Conservation (phyloP, 2,797 vertebrate genomes). For the Enteromius paludinosus region DNA sequence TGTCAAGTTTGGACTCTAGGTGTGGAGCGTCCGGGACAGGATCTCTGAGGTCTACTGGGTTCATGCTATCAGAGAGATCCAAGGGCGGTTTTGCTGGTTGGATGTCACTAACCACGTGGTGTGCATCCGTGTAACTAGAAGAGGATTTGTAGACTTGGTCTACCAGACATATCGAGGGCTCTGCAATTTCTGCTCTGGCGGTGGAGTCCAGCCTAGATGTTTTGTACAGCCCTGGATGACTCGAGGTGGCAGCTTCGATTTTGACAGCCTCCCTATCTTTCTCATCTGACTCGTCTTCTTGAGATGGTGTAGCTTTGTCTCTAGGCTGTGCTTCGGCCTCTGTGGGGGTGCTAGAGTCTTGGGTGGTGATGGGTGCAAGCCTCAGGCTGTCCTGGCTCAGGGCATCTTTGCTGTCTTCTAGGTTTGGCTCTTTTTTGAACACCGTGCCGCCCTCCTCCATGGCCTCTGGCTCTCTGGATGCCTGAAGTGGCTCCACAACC, state of each 20-base stretch:
- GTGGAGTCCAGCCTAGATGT: constrained; percentile 68
- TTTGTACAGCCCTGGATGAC: constrained; percentile 74
- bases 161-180: constrained; percentile 64
- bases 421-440: constrained; percentile 81
- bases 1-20: constrained; percentile 26
- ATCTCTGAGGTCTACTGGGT: constrained; percentile 63
- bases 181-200: constrained; percentile 64
- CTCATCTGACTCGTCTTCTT: constrained; percentile 62
- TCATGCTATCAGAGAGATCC: constrained; percentile 10
- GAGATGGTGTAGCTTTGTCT: constrained; percentile 55
- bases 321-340: constrained; percentile 22
- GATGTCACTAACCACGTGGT: constrained; percentile 41
- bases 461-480: constrained; percentile 67
- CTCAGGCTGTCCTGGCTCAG: constrained; percentile 69
- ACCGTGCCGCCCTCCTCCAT: constrained; percentile 74
- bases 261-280: constrained; percentile 72
- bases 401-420: constrained; percentile 73
- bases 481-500: constrained; percentile 73
- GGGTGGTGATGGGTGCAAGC: constrained; percentile 56
- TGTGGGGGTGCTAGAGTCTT: constrained; percentile 53
- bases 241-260: constrained; percentile 65
- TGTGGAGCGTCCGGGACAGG: constrained; percentile 49
- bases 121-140: constrained; percentile 40
- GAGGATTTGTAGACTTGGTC: constrained; percentile 58
- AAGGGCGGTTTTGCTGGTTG: constrained; percentile 10